These are phyloP conservation scores for Aplidium turbinatum DNA, from an alignment of 23 tunicate genomes.

Conservation along the genomic window DNA sequence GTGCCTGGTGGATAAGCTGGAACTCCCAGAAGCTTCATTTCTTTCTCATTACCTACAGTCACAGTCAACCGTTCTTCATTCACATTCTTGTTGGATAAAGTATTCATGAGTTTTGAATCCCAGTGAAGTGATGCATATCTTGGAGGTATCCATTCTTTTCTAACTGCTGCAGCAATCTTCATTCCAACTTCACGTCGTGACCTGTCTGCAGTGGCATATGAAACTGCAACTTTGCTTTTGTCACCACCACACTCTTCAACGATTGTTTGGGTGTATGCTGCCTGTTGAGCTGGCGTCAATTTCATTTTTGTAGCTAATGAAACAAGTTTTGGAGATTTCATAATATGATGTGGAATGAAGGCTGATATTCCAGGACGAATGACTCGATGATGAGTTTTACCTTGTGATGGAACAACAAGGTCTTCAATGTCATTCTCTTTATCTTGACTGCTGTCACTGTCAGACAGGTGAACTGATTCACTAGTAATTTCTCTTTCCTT, in stretches of 20 bases:
- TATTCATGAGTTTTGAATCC: too few relatives aligned
- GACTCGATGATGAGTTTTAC: background rate
- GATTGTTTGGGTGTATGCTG: conserved; percentile 20
- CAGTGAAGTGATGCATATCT: too few relatives aligned
- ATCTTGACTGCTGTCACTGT: conserved; percentile 18
- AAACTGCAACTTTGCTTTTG: conserved; percentile 17
- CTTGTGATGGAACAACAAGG: background rate
- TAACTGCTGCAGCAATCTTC: conserved; percentile 8
- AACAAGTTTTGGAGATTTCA: conserved; percentile 17
- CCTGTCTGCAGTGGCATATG: conserved; percentile 23
- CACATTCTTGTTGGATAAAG: background rate
- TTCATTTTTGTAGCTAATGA: conserved; percentile 17
- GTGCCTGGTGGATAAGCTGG: conserved; percentile 9
- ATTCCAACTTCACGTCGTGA: conserved; percentile 6
- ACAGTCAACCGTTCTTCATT: background rate
- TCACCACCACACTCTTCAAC: conserved; percentile 19
- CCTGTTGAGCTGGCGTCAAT: conserved; percentile 6
- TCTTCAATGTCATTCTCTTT: too few relatives aligned
- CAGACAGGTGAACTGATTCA: conserved; percentile 6
- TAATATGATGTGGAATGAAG: background rate
- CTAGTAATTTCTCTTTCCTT: background rate
- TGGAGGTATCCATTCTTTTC: conserved; percentile 1
- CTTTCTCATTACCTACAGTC: background rate
- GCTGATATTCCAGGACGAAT: conserved; percentile 8
- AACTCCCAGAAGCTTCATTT: conserved; percentile 5